Conservation (phyloP, 2,888 invertebrate genomes). For the Rhaphigaster nebulosa region DNA sequence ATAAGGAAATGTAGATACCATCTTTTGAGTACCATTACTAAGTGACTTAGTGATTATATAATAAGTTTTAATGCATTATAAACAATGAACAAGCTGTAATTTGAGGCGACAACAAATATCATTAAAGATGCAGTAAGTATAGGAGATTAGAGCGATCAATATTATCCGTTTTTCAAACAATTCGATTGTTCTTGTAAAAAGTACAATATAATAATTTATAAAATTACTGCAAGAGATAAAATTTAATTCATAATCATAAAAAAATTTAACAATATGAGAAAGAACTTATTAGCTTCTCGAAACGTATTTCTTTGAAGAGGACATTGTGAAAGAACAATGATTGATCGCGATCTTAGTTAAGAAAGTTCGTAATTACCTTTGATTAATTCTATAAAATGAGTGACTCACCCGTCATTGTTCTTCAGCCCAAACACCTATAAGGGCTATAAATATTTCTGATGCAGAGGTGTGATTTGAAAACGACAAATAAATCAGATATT, state of each 20-base stretch:
- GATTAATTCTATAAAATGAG: neutral
- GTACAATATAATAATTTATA: too few species aligned
- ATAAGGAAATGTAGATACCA: too few species aligned
- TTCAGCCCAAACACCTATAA: neutral
- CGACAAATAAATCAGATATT: neutral
- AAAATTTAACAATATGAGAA: neutral
- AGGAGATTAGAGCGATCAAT: too few species aligned
- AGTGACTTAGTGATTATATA: too few species aligned
- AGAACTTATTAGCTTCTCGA: neutral
- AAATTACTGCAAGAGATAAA: too few species aligned
- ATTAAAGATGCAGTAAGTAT: too few species aligned
- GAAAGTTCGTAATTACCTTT: neutral
- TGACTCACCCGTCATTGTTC: slow-evolving; percentile 5
- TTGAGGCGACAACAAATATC: too few species aligned
- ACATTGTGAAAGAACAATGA: neutral
- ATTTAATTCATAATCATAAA: neutral
- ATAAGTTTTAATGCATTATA: too few species aligned
- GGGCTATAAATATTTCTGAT: neutral
- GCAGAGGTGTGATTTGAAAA: neutral
- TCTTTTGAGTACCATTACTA: too few species aligned
- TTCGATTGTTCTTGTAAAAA: too few species aligned
- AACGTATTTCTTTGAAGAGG: neutral
- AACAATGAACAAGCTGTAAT: too few species aligned
- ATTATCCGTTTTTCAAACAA: too few species aligned
- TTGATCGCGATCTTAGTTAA: neutral